Base-by-base conservation (phyloP, 2,113 vertebrate genomes). In the Mola mola region DNA sequence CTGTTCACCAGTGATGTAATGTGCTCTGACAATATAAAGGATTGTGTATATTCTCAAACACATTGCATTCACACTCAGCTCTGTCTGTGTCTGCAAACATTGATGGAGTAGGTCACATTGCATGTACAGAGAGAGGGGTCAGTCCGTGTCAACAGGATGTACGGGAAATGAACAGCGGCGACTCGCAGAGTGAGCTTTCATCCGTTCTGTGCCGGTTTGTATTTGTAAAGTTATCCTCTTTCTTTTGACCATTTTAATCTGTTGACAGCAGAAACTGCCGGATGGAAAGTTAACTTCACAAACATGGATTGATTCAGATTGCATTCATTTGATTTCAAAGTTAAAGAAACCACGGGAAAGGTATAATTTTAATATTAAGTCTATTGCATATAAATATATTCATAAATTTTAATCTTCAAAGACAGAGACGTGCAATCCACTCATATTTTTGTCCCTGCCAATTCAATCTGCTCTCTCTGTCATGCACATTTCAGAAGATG, bases 201-300 rank as follows among this genome's bases (percentile, higher is more conserved):
- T 16, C 20, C 25, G 36, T 21, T 67, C 29, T 51, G 8, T 17
- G 17, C 33, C 46, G 61, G 40, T 50, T 59, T 26, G 21, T 53
- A 25, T 60, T 50, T n/a, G 15, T 19, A 50, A 31, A 72, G 44
- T 78, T 5, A 36, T 25, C 44, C 8, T 8, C 58, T 72, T 34
- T 66, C 37, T 50, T 19, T 26, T 1, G 0, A 5, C 20, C 49
- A 26, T 17, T 71, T 34, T 2, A 24, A 11, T 21, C 4, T 25
- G 8, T 46, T 36, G 51, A 40, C 43, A 46, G 42, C 56, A 33
- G 47, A 69, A 11, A 40, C 41, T 3, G 31, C 33, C 24, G 10
- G 6, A 26, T 29, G 58, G 33, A 57, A 40, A 58, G 40, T 49
- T 64, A 34, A 60, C 48, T 41, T 19, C 31, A 37, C 28, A 41